Percentiles rank a stretch among this genome's conserved stretches.
phyloP scores from a whole-genome alignment of 30 jellyfish, hydroid and myxozoan genomes.

The Aurelia sp. region DNA sequence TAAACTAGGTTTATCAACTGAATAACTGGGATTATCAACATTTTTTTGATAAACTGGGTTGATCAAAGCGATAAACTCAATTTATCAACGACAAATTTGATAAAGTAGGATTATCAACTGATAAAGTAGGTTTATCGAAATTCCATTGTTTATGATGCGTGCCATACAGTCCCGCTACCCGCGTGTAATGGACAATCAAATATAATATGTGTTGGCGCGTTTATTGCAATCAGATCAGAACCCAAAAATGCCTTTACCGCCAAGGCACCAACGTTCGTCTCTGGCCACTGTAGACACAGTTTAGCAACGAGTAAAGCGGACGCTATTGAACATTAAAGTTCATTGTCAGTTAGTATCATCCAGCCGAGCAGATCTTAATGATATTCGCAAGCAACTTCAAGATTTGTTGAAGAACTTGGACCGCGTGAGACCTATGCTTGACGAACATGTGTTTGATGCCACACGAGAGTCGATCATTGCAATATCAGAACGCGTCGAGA shows the following conservation, averaged over 20 bases:
- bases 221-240: no score
- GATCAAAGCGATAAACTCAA: no score
- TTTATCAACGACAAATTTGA: no score
- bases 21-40: no score
- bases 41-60: no score
- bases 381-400: not conserved
- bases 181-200: no score
- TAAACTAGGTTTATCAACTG: no score
- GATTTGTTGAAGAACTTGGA: not conserved
- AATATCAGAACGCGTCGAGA: not conserved
- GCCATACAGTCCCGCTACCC: no score
- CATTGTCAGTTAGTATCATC: not conserved
- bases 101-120: no score
- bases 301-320: not conserved
- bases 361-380: not conserved
- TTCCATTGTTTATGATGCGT: no score
- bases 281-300: not conserved
- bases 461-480: not conserved
- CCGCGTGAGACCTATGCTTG: not conserved
- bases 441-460: not conserved
- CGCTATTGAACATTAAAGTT: not conserved
- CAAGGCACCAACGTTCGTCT: not conserved
- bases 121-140: no score
- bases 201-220: no score
- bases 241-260: not conserved